phyloP scores from a whole-genome alignment of 2,113 vertebrate genomes.

The Pitta sordida region DNA sequence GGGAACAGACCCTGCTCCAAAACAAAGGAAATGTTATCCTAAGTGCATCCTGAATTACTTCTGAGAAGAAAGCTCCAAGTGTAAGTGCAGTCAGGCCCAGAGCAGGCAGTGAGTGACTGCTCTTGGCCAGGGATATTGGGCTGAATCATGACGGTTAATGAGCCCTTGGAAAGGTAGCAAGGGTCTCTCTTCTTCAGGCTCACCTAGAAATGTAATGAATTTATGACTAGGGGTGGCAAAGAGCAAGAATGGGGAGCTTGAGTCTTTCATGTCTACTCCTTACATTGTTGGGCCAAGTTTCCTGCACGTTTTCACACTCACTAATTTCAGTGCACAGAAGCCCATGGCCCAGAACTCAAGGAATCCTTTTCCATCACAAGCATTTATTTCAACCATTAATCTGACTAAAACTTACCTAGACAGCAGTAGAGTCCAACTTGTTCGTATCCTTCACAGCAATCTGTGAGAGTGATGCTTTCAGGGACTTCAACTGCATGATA shows the following conservation, averaged over 20 bases:
- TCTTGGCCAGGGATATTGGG: not conserved
- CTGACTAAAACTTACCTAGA: slow-evolving; percentile 73
- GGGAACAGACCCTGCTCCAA: not conserved
- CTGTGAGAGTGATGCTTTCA: slow-evolving; percentile 62
- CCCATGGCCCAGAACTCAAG: not conserved
- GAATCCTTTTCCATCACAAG: not conserved
- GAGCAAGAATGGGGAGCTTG: not conserved
- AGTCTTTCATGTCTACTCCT: not conserved
- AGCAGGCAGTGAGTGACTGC: not conserved
- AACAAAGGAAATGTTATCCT: not conserved
- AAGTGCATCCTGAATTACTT: not conserved
- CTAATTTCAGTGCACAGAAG: not conserved
- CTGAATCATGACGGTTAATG: not conserved
- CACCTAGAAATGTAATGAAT: not conserved
- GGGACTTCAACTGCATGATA: slow-evolving; percentile 55
- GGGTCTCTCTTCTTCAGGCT: not conserved
- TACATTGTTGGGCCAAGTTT: not conserved
- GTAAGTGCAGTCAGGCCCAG: not conserved
- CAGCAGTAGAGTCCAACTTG: slow-evolving; percentile 85
- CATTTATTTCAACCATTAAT: not conserved
- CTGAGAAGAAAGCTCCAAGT: not conserved
- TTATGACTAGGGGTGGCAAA: not conserved
- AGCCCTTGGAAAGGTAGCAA: not conserved
- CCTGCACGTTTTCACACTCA: not conserved
- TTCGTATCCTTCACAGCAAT: slow-evolving; percentile 84